Evolutionary conservation across 1,140 invertebrate species (phyloP).

Genomic region (Mercenaria mercenaria): DNA sequence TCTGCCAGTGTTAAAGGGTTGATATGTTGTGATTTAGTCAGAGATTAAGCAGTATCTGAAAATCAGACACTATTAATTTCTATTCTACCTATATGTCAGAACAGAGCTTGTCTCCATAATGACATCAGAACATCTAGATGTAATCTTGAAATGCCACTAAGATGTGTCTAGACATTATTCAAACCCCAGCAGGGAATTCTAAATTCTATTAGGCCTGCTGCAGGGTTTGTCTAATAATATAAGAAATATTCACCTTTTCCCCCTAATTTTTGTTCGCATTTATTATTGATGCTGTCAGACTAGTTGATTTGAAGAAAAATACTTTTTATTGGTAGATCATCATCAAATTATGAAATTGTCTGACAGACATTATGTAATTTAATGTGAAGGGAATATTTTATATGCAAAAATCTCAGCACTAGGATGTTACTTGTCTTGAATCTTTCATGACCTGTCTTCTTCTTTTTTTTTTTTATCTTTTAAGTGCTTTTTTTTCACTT

Average conservation of each 20-base stretch:
- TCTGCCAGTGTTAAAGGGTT: background rate
- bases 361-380: background rate
- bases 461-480: too few relatives aligned
- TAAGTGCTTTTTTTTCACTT: too few relatives aligned
- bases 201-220: slow-evolving; percentile 1
- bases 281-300: slow-evolving; percentile 1
- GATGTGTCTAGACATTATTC: slow-evolving; percentile 12
- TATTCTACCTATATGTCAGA: slow-evolving; percentile 6
- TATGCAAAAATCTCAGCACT: background rate
- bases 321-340: background rate
- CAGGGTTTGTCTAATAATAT: background rate
- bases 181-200: slow-evolving; percentile 18
- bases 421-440: background rate
- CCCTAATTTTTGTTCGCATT: background rate
- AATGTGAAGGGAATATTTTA: slow-evolving; percentile 5
- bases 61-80: slow-evolving; percentile 6
- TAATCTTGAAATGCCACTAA: slow-evolving; percentile 15
- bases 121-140: background rate
- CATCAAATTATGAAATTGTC: slow-evolving; percentile 27
- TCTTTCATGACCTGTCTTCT: too few relatives aligned
- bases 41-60: background rate
- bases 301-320: slow-evolving; percentile 16
- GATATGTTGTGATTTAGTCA: background rate
- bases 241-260: slow-evolving; percentile 5
- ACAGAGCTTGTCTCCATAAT: background rate